phyloP scores from a whole-genome alignment of 1,140 invertebrate species.

The Eulimnadia texana region DNA sequence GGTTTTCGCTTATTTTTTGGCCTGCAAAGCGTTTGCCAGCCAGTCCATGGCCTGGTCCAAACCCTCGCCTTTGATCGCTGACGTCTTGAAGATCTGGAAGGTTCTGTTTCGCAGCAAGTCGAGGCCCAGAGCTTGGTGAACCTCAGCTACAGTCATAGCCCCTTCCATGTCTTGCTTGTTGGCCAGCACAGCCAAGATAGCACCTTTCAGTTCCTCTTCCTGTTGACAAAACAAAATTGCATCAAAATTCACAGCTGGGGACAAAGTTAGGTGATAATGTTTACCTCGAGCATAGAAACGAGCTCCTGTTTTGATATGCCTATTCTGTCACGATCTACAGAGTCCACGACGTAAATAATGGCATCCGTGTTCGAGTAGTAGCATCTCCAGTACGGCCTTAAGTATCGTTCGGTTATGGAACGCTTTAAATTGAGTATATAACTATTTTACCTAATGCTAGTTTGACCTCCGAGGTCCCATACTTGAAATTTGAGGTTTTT shows the following conservation, averaged over 20 bases:
- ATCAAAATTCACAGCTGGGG: not conserved
- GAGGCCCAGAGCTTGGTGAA: conserved; percentile 88
- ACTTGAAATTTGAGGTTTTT: conserved; percentile 95
- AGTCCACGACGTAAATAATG: conserved; percentile 99
- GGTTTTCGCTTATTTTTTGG: conserved; percentile 70
- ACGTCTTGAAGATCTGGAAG: conserved; percentile 99
- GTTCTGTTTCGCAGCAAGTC: conserved; percentile 90
- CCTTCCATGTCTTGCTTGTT: conserved; percentile 99
- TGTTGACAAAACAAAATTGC: conserved; percentile 26
- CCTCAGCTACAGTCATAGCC: conserved; percentile 88
- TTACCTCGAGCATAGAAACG: conserved; percentile 88
- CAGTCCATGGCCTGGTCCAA: conserved; percentile 99
- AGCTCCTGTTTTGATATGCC: conserved; percentile 98
- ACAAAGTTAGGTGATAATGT: too few species aligned
- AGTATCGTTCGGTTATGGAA: too few species aligned
- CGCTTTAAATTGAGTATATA: too few species aligned
- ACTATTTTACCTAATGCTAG: conserved; percentile 73
- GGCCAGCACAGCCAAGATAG: conserved; percentile 90
- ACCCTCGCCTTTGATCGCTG: conserved; percentile 95
- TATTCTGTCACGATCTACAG: conserved; percentile 94
- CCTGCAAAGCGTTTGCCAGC: conserved; percentile 77
- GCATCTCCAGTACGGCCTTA: conserved; percentile 97
- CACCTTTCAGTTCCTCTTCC: conserved; percentile 94
- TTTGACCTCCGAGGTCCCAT: conserved; percentile 97
- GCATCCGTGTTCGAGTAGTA: conserved; percentile 99